phyloP scores from a whole-genome alignment of 2,797 vertebrate species.

The Caiman crocodilus region DNA sequence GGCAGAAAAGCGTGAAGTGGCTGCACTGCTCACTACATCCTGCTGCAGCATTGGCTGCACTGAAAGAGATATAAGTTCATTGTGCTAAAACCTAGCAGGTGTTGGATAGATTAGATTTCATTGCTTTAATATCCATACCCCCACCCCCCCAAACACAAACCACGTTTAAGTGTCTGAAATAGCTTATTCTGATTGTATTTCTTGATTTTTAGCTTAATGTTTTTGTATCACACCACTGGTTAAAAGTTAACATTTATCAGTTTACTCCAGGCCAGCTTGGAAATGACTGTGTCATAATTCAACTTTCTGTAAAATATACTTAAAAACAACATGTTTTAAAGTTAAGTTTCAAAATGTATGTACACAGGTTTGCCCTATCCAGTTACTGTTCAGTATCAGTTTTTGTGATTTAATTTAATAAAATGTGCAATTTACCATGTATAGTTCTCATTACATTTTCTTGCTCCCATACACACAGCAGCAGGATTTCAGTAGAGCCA shows the following conservation, averaged over 20 bases:
- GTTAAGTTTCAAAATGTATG: not conserved
- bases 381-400: not conserved
- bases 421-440: not conserved
- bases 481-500: not conserved
- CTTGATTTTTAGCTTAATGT: not conserved
- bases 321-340: not conserved
- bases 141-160: not conserved
- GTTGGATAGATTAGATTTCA: accelerated
- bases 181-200: not conserved
- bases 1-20: constrained; percentile 4
- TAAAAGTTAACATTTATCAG: not conserved
- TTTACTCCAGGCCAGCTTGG: not conserved
- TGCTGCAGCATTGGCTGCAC: constrained; percentile 80
- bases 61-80: constrained; percentile 62
- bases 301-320: not conserved
- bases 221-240: not conserved
- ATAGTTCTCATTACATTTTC: not conserved
- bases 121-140: not conserved
- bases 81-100: constrained; percentile 63
- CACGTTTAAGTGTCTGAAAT: not conserved
- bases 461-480: not conserved
- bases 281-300: not conserved
- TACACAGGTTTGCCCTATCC: not conserved
- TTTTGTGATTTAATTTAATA: not conserved
- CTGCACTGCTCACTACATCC: constrained; percentile 26